Evolutionary conservation across 2,888 invertebrate species (phyloP), one percentile per base, ranked within the genome.

Genomic region (Pristionchus japonicus): DNA sequence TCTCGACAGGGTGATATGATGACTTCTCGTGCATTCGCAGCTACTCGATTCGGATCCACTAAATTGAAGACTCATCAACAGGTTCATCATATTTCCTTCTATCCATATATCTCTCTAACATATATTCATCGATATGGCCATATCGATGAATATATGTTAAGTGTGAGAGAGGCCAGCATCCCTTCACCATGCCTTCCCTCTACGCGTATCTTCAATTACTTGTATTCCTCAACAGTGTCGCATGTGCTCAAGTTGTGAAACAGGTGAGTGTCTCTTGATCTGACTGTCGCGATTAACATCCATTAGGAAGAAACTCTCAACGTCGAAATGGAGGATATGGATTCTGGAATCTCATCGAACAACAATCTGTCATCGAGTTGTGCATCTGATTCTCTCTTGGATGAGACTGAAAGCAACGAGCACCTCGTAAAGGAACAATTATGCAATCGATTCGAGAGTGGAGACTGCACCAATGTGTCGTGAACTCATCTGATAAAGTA

Each of bases 141-240:
- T n/a, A n/a, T n/a, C n/a, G n/a, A n/a, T n/a, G n/a, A n/a, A n/a
- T n/a, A n/a, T n/a, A n/a, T n/a, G n/a, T 77, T 80, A 6, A 80
- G 80, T 80, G 84, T 37, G 84, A 86, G 31, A 20, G 67, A 6
- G 86, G 86, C 7, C 31, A 67, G n/a, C 61, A 86, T 43, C 64
- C 86, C 34, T 86, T 86, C 86, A 86, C 86, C 15, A 86, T 86
- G 86, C 86, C 86, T n/a, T 86, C 86, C 20, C 47, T 86, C 74
- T 70, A 70, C 74, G 86, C 86, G 7, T 74, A 86, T 27, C 86
- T 86, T 37, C 47, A 74, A 27, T 74, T 86, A 13, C 86, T 86
- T 52, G 86, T 86, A n/a, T 86, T 74, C 23, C 86, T 86, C 74
- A 86, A 86, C n/a, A 74, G 49, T 52, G 74, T 86, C 20, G 70